These are phyloP conservation scores for Lasioglossum morio DNA, from an alignment of 2,888 invertebrate genomes.

Conservation along the genomic window DNA sequence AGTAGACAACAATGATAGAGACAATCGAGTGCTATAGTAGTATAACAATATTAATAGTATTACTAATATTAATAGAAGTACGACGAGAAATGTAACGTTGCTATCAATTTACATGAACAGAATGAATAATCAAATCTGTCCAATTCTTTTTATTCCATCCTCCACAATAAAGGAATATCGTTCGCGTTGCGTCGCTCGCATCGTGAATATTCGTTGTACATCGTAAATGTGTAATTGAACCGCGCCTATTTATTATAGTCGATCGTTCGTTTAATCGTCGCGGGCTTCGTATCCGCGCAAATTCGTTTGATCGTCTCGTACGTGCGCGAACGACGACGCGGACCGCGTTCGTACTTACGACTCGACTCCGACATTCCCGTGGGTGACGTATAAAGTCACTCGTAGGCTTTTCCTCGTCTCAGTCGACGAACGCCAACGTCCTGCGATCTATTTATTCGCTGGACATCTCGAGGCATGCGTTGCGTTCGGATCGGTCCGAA, in stretches of 20 bases:
- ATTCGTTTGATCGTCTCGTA: conserved; percentile 17
- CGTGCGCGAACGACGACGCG: conserved; percentile 12
- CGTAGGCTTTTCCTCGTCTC: conserved; percentile 76
- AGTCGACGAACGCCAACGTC: conserved; percentile 72
- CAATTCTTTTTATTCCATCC: background rate
- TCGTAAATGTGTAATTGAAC: background rate
- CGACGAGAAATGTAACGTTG: background rate
- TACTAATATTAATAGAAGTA: background rate
- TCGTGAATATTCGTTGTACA: background rate
- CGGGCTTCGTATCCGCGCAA: background rate
- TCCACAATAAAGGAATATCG: background rate
- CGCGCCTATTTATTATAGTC: background rate
- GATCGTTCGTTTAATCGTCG: background rate
- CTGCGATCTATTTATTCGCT: conserved; percentile 28
- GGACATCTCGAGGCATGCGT: background rate
- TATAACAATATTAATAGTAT: background rate
- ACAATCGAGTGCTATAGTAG: background rate
- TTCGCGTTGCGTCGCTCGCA: background rate
- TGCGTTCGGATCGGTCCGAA: background rate
- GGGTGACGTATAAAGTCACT: conserved; percentile 84
- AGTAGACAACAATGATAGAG: background rate
- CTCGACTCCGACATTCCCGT: conserved; percentile 64
- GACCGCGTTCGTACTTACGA: background rate
- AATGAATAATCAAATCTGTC: background rate
- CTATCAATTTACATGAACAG: accelerated